These are phyloP conservation scores for Eira barbara DNA, from an alignment of 2,113 vertebrate genomes.

Conservation along the genomic window DNA sequence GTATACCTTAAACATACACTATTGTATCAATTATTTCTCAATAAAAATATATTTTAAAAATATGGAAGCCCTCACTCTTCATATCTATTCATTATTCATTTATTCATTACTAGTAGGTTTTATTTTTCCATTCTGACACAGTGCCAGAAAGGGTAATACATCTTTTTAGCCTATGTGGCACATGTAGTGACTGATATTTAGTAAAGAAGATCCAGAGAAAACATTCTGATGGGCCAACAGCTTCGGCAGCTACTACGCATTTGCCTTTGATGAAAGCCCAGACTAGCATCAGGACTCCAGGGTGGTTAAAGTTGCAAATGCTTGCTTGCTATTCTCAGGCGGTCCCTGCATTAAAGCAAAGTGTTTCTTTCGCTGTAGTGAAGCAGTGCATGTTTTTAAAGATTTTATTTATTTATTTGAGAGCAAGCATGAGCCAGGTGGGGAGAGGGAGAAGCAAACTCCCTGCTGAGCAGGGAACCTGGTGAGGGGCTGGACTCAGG, in stretches of 20 bases:
- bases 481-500: neutral
- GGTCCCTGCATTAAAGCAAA: neutral
- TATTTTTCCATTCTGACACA: neutral
- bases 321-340: neutral
- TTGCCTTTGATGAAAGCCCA: neutral
- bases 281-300: neutral
- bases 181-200: neutral
- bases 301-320: neutral
- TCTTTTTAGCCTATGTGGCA: neutral
- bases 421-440: neutral
- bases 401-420: neutral
- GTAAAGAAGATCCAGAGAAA: neutral
- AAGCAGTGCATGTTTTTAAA: neutral
- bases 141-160: neutral
- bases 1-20: neutral
- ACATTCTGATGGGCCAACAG: neutral
- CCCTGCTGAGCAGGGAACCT: neutral
- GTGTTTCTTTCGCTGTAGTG: neutral
- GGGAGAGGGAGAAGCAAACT: neutral
- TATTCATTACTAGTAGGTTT: neutral
- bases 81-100: neutral
- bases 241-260: neutral
- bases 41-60: neutral
- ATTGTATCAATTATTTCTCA: neutral
- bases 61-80: neutral